Base-by-base conservation (phyloP, 2,113 vertebrate species). In the Semnornis frantzii region DNA sequence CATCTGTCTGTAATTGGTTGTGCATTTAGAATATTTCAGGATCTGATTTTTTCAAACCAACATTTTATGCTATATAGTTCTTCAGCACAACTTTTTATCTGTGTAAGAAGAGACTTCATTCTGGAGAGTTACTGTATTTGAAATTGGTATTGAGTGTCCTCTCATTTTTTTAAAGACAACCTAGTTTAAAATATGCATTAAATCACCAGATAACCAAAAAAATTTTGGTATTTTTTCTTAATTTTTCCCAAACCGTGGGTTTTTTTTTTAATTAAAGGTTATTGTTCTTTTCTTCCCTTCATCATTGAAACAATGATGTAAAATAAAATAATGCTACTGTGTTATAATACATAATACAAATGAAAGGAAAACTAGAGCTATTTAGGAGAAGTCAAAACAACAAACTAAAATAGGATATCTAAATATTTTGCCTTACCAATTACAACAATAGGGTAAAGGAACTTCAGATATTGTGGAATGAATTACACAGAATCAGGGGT, bases 11-110 rank as follows among this genome's bases (percentile, higher is more conserved):
- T 55, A 94, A 84, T 58, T 81, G 50, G 60, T 60, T 89, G 30
- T 73, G 54, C 57, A 81, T 89, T 79, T 92, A 66, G 80, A 93
- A 81, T 63, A 92, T 82, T 91, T 82, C 54, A 86, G 28, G 11
- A 69, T 62, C 33, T 83, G 82, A 87, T 31, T 83, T 50, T 89
- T 87, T 52, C 37, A 73, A 70, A 82, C 8, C 66, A 18, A 42
- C 20, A 64, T 78, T 33, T 37, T 89, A 63, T 60, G 31, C 12
- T 82, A 58, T 18, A 37, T 28, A 82, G 28, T 62, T 82, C 42
- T 74, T 92, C 71, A 85, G 27, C 37, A 78, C 6, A 73, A 10
- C 4, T 80, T 66, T 82, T 50, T 82, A 2, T 69, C 55, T 76
- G 4, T 50, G 23, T 21, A 70, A 72, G 12, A 63, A 7, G 3